Conservation (phyloP, 2,888 invertebrate species). For the Geophilus truncorum region DNA sequence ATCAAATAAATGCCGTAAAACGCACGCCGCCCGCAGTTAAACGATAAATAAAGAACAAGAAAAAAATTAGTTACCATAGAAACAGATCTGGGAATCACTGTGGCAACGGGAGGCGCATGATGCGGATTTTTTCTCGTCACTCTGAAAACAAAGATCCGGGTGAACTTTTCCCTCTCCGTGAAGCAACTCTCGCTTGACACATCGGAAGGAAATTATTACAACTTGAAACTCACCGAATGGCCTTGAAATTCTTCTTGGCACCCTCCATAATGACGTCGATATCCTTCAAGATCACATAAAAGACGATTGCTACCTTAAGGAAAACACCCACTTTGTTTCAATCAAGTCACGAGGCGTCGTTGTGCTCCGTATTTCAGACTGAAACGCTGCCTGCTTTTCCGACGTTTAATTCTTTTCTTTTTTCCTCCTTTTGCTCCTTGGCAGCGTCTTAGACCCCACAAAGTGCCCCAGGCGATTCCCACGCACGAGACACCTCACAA, state of each 20-base stretch:
- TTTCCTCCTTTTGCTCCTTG: not conserved
- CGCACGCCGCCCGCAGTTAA: not conserved
- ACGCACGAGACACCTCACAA: not conserved
- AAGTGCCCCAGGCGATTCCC: not conserved
- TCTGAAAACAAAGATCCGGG: not conserved
- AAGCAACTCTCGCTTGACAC: not conserved
- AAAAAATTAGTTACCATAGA: constrained; percentile 6
- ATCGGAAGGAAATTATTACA: not conserved
- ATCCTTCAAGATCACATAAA: constrained; percentile 17
- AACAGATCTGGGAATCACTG: constrained; percentile 26
- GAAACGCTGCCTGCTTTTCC: not conserved
- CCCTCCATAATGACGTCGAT: constrained; percentile 13
- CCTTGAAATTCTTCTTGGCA: constrained; percentile 22
- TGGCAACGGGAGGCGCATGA: not conserved
- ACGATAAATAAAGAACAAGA: not conserved
- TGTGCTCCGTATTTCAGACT: not conserved
- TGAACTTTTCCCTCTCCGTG: not conserved
- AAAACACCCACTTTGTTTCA: not conserved
- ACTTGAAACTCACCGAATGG: constrained; percentile 3
- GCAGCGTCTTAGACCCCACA: not conserved
- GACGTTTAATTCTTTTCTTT: constrained; percentile 11
- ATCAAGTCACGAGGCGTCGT: not conserved
- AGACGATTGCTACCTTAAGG: not conserved
- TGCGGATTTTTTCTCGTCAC: not conserved
- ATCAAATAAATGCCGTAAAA: not conserved